Evolutionary conservation across 1,140 invertebrate species (phyloP).

Genomic region (Sitobion miscanthi): DNA sequence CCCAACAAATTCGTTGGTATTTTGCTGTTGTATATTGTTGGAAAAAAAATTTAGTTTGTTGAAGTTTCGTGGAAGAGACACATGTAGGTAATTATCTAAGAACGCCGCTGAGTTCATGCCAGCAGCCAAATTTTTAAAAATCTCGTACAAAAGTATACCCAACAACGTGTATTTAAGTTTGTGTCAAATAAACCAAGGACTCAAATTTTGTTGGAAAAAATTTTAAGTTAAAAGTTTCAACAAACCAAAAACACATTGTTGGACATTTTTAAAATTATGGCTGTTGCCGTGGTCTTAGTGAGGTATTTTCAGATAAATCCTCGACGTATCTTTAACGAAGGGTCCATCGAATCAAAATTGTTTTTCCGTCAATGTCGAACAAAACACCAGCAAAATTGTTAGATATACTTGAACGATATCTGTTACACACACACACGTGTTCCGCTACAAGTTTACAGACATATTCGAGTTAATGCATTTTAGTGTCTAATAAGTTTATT

Average conservation of each 20-base stretch:
- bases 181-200: background rate
- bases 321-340: too few relatives aligned
- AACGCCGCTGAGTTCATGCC: background rate
- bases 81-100: background rate
- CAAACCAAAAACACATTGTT: too few relatives aligned
- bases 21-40: background rate
- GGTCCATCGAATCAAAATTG: too few relatives aligned
- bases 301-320: too few relatives aligned
- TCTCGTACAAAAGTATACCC: background rate
- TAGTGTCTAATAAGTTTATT: too few relatives aligned
- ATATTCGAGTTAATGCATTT: background rate
- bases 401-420: background rate
- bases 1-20: background rate
- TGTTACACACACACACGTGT: background rate
- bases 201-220: background rate
- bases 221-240: background rate
- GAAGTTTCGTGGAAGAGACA: too few relatives aligned
- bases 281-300: too few relatives aligned
- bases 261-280: too few relatives aligned
- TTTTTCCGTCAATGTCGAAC: too few relatives aligned
- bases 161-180: background rate
- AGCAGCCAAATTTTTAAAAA: background rate
- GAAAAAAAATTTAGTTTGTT: background rate
- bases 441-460: background rate
- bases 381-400: too few relatives aligned